Base-by-base conservation (phyloP, 2,113 vertebrate species). In the Notothenia rossii region DNA sequence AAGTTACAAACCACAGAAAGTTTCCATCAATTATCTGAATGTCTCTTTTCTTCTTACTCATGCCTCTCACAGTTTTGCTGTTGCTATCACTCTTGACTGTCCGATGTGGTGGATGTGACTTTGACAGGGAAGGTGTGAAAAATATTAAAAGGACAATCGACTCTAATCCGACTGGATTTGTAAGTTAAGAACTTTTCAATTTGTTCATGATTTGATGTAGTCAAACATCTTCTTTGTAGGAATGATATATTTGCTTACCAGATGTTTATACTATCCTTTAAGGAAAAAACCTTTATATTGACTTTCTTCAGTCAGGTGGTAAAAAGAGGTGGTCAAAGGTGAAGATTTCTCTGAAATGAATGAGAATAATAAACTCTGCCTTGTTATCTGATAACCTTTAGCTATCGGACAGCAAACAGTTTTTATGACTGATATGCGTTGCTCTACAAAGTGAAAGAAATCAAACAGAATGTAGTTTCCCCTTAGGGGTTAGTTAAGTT, bases 71-170 rank as follows among this genome's bases (percentile, higher is more conserved):
- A 95, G 94, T 92, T 86, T 79, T 95, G 64, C 77, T 95, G 68
- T 91, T 95, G 88, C 88, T 95, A 89, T 95, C 87, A 82, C 77
- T 94, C 64, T 85, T 91, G 84, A 93, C 87, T 75, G 90, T 93
- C 88, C 90, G 75, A 84, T 94, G 92, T 87, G 89, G 86, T 84
- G 93, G 92, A 80, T 95, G 95, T 77, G 62, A 89, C 60, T 87
- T 84, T 90, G 88, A 90, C 59, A 56, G 14, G 80, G 85, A 72
- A 22, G 76, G 70, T 29, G 90, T 94, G 49, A 86, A 64, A 77
- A 93, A 94, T 70, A 86, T 95, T 25, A 89, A 93, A 70, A 33
- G 13, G 0, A 87, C 89, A 2, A 92, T 95, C n/a, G 84, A 93
- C 74, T 68, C 75, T 3, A 90, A 93, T 86, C 88, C 89, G 1